Conservation (phyloP, 2,797 vertebrate genomes). For the Pangasius sanitwongsei region DNA sequence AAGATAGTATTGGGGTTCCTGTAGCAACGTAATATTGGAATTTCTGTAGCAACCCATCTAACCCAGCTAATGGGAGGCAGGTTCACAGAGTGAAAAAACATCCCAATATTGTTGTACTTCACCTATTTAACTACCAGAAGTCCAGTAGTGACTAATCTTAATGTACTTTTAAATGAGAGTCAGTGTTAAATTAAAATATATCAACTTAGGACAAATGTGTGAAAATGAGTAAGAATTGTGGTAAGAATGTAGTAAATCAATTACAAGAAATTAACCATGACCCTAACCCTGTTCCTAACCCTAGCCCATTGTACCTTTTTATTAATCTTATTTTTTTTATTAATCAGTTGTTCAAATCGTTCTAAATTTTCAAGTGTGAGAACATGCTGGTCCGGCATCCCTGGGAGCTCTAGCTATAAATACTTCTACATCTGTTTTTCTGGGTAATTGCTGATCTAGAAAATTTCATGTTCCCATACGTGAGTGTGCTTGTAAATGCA, state of each 20-base stretch:
- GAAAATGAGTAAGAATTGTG: not conserved
- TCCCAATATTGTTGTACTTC: not conserved
- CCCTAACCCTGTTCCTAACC: not conserved
- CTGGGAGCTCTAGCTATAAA: slow-evolving; percentile 26
- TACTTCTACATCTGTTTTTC: slow-evolving; percentile 20
- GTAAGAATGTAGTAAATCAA: not conserved
- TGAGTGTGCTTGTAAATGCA: slow-evolving; percentile 19
- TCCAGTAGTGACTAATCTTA: not conserved
- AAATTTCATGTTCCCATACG: not conserved
- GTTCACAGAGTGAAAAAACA: not conserved
- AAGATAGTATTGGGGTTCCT: not conserved
- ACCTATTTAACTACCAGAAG: not conserved
- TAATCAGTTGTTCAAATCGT: not conserved
- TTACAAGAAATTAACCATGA: not conserved
- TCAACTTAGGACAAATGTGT: not conserved
- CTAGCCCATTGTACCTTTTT: not conserved
- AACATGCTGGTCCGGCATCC: slow-evolving; percentile 15
- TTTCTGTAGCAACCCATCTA: not conserved
- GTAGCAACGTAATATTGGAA: no score
- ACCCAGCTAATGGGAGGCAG: not conserved
- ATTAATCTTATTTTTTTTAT: not conserved
- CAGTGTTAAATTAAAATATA: not conserved
- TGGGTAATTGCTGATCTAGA: slow-evolving; percentile 31
- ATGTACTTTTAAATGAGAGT: not conserved
- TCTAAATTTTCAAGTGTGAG: not conserved